Evolutionary conservation across 1,140 invertebrate species (phyloP), one percentile per base, ranked within the genome.

Genomic region (Drosophila sechellia): DNA sequence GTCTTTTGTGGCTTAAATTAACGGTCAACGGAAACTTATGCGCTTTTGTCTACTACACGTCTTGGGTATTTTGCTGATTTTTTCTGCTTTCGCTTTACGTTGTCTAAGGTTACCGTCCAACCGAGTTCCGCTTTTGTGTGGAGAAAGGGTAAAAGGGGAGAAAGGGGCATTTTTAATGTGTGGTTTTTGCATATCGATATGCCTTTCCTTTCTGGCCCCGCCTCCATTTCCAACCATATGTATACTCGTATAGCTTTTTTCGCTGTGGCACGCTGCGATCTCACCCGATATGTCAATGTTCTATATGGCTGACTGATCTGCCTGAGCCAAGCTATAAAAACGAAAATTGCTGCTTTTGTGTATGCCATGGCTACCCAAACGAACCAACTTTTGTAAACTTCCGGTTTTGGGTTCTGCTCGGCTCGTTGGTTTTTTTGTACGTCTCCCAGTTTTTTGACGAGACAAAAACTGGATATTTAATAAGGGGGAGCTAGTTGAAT

Each of bases 21-120:
- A 89, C 83, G 84, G 83, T 77, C 84, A 86, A 83, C 79, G 79
- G 75, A 79, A 86, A 89, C 79, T 83, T 86, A 83, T 89, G 84
- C 79, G 83, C 75, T 83, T 89, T 86, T 75, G 74, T 78, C 66
- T 64, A 57, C 31, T 31, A 31, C 3, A 31, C 64, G 37, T n/a
- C 63, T 77, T 59, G 73, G 49, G 20, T 58, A 54, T 54, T 49
- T 69, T 55, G 56, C 53, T 58, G 46, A 40, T 63, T 66, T 81
- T 72, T 78, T 81, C 58, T 69, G 54, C 77, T 74, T 77, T 74
- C 68, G 68, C 79, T 86, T 81, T 22, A 77, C 53, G 81, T 70
- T 75, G 81, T 86, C 83, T 86, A 72, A 75, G 83, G 83, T 86
- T 86, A 86, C 81, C 65, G 42, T 50, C 43, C 58, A 64, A 63